Base-by-base conservation (phyloP, 1,140 invertebrate species). In the Sinella curviseta region DNA sequence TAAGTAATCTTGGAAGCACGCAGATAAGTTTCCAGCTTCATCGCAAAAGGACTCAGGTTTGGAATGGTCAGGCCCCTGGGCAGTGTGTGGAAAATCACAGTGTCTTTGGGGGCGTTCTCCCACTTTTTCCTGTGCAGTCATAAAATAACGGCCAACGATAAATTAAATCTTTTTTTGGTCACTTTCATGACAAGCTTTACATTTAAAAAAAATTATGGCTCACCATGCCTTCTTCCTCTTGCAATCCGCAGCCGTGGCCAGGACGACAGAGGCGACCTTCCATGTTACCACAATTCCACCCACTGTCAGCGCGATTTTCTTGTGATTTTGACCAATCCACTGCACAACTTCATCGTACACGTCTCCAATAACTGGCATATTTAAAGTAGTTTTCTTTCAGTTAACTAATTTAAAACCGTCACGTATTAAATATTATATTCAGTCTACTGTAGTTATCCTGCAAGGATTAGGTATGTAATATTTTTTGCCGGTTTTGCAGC, bases 11-110 rank as follows among this genome's bases (percentile, higher is more conserved):
- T 76, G n/a, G 76, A 60, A 74, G 82, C 81, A 48, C 81, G 67
- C 2, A 83, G 76, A 48, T 65, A 83, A 14, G 83, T 84, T 77
- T 83, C 77, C 33, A 84, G 76, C 65, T 84, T 83, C 4, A 83
- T 31, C 8, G 76, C 77, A 74, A 83, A 83, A 0, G 82, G 78
- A 12, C 81, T 82, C 0, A 33, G 39, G 76, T 78, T 80, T 28
- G 82, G 82, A 1, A 76, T 54, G 0, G 55, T 35, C 57, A 74
- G 77, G 48, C 80, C 80, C 70, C 77, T 31, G 0, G 36, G n/a
- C 12, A 57, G 34, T 28, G 57, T n/a, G 65, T 81, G 80, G 1
- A 81, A n/a, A 36, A 81, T 74, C 1, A 81, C 80, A n/a, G 65
- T 28, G 74, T 79, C 77, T 26, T 81, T 79, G 20, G 77, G 77